These are phyloP conservation scores for Monochamus saltuarius DNA, from an alignment of 1,140 invertebrate genomes.

Conservation along the genomic window DNA sequence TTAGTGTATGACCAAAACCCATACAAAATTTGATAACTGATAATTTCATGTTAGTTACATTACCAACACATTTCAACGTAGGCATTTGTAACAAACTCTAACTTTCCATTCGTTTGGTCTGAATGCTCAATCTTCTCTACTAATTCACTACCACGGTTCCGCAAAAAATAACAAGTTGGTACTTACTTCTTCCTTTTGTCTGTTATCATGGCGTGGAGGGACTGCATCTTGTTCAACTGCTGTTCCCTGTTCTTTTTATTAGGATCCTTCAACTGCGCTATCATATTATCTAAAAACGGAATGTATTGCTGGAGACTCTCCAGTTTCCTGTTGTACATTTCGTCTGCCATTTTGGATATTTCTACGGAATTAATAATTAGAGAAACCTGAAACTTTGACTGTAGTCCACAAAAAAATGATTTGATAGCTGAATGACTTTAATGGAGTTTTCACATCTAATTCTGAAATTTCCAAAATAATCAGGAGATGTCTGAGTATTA, in stretches of 20 bases:
- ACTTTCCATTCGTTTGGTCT: not conserved
- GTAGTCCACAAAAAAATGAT: no score
- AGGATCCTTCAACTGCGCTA: conserved; percentile 58
- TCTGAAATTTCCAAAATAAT: no score
- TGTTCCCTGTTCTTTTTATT: conserved; percentile 57
- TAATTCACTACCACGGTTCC: no score
- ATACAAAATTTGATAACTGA: no score
- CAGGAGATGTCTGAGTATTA: no score
- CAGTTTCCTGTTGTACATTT: conserved; percentile 62
- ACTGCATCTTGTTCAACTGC: conserved; percentile 63
- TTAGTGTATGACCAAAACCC: no score
- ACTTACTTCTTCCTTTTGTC: conserved; percentile 63
- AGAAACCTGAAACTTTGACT: no score
- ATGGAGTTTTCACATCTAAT: no score
- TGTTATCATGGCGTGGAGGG: conserved; percentile 61
- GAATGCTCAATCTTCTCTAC: not conserved
- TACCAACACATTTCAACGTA: no score
- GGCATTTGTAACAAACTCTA: not conserved
- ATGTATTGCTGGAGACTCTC: conserved; percentile 67
- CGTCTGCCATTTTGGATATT: conserved; percentile 40
- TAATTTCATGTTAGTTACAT: no score
- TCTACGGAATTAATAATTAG: not conserved
- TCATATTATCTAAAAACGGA: conserved; percentile 66
- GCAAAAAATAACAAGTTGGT: not conserved
- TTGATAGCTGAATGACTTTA: no score